Percentiles rank a stretch among this genome's conserved stretches.
These are phyloP conservation scores for Tetragnatha versicolor DNA, from an alignment of 1,140 invertebrate genomes.

Conservation along the genomic window DNA sequence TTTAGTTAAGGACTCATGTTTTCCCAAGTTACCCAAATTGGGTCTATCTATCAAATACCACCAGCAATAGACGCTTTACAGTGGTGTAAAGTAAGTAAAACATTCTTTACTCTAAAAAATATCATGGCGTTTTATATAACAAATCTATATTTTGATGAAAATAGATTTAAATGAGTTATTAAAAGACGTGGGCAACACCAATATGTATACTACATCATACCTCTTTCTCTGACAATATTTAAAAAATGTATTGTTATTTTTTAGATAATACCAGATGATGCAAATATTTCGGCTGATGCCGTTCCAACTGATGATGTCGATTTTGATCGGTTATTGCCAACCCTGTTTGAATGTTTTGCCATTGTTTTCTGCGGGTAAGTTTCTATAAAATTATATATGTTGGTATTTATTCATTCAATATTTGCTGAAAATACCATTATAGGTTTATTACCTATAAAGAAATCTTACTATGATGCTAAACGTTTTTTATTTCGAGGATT, in stretches of 20 bases:
- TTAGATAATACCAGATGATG: conserved; percentile 31
- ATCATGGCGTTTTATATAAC: no score
- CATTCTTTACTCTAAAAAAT: no score
- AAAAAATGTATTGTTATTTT: background rate
- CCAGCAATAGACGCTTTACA: conserved; percentile 39
- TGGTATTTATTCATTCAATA: background rate
- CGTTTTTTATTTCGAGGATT: no score
- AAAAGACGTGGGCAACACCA: no score
- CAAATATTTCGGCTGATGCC: background rate
- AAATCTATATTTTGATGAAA: no score
- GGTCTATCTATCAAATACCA: conserved; percentile 46
- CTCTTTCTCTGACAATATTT: no score
- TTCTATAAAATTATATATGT: background rate
- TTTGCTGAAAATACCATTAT: no score
- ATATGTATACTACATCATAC: no score
- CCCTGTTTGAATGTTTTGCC: conserved; percentile 61
- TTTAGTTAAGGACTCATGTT: conserved; percentile 28
- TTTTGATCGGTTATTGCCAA: conserved; percentile 56
- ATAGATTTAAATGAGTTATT: no score
- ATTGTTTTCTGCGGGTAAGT: conserved; percentile 69
- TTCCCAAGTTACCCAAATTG: conserved; percentile 48
- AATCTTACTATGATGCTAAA: no score
- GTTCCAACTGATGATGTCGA: conserved; percentile 21
- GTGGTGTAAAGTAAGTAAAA: conserved; percentile 39
- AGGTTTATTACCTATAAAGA: no score